Base-by-base conservation (phyloP, 37 sponge, comb jelly and placozoan species). In the Diacarnus erythraeanus region DNA sequence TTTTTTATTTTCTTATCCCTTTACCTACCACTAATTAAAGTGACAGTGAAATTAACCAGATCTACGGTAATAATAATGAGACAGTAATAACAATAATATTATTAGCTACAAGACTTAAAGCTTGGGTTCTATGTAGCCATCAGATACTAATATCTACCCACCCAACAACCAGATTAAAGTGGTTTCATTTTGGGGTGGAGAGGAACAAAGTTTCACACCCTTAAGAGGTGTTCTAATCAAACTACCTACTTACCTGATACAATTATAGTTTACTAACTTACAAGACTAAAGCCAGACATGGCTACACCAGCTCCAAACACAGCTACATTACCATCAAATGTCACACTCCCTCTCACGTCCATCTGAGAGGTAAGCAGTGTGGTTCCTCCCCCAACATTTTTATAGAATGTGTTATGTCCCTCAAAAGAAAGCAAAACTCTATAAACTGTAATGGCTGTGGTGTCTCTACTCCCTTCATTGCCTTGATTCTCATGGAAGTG, bases 251-350 rank as follows among this genome's bases (percentile, higher is more conserved):
- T n/a, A n/a, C n/a, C n/a, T n/a, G n/a, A n/a, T n/a, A n/a, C n/a
- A n/a, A n/a, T n/a, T n/a, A n/a, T n/a, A n/a, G n/a, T n/a, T n/a
- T 30, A 41, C 8, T 2, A 6, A 64, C 81, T 73, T 42, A 90
- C 91, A 85, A 90, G 39, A 56, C 91, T 86, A 1, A 86, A 22
- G 2, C 86, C 91, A 73, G 76, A 77, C 77, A 85, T 71, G 58
- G 86, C 82, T 1, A 90, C 0, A 6, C 86, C 86, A 26, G 78
- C 91, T 57, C 91, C 91, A 82, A 77, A 80, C 33, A 70, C 78
- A 23, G 91, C 91, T 64, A 67, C 61, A 56, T 90, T 90, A 0
- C 40, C 23, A 54, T 72, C 59, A 51, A 90, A 58, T 2, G 42
- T 26, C 22, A 90, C 37, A 6, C 26, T 51, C 20, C 86, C 86